Percentiles rank a stretch among this genome's conserved stretches.
phyloP scores from a whole-genome alignment of 2,888 invertebrate genomes.

The Matsumyia berberina region DNA sequence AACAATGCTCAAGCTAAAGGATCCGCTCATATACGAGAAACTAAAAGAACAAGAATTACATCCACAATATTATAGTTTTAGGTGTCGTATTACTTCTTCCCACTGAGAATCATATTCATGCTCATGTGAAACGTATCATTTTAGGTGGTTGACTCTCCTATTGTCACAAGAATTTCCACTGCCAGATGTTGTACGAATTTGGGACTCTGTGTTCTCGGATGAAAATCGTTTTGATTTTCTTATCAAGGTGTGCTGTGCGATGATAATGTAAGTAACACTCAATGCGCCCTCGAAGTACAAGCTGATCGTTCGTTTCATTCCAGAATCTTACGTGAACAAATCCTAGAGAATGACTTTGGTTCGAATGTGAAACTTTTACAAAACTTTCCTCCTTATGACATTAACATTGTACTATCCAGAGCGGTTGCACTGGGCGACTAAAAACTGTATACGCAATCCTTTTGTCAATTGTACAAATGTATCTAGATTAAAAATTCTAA shows the following conservation, averaged over 20 bases:
- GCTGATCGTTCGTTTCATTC: slow-evolving; percentile 64
- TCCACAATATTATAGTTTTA: slow-evolving; percentile 98
- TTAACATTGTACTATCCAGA: slow-evolving; percentile 92
- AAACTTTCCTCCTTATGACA: slow-evolving; percentile 95
- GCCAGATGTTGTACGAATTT: slow-evolving; percentile 98
- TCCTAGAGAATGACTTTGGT: slow-evolving; percentile 95
- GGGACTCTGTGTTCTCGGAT: slow-evolving; percentile 98
- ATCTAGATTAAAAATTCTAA: slow-evolving; percentile 51
- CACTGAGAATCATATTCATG: background rate
- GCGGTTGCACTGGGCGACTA: slow-evolving; percentile 85
- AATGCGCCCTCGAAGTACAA: background rate
- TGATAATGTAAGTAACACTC: slow-evolving; percentile 93
- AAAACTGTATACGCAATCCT: slow-evolving; percentile 37
- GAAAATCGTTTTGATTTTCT: slow-evolving; percentile 95
- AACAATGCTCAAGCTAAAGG: slow-evolving; percentile 90
- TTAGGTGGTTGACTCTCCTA: slow-evolving; percentile 95
- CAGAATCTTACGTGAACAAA: slow-evolving; percentile 92
- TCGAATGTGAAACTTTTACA: slow-evolving; percentile 97
- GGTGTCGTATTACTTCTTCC: slow-evolving; percentile 85
- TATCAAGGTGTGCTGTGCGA: slow-evolving; percentile 96
- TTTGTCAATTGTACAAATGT: slow-evolving; percentile 74
- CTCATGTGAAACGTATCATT: background rate
- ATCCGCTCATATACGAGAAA: slow-evolving; percentile 90
- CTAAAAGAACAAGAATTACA: slow-evolving; percentile 93
- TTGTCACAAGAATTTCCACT: slow-evolving; percentile 98